A percentile compares a stretch with the other conserved stretches of the same genome.
Conservation (phyloP, 2,797 vertebrate genomes). For the Characodon lateralis region DNA sequence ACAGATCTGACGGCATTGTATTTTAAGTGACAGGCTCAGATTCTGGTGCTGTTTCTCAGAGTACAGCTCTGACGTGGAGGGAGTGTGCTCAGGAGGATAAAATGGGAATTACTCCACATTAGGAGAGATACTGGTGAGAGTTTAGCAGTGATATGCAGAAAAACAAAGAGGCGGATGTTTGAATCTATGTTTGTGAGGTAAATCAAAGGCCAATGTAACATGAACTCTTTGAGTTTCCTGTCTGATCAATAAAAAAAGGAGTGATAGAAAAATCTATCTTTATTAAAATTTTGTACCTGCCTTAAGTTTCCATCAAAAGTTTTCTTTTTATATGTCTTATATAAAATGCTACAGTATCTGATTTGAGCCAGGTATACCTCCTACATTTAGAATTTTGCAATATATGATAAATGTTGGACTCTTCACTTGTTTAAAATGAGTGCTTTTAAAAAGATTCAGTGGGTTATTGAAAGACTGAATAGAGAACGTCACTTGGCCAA, state of each 20-base stretch:
- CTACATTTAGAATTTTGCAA: not conserved
- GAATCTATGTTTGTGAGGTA: slow-evolving; percentile 29
- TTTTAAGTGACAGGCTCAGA: slow-evolving; percentile 86
- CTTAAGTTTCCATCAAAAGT: not conserved
- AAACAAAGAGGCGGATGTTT: slow-evolving; percentile 38
- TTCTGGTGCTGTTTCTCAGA: slow-evolving; percentile 74
- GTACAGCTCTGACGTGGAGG: slow-evolving; percentile 72
- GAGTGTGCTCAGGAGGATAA: slow-evolving; percentile 47
- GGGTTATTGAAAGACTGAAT: too few relatives aligned
- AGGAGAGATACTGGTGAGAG: slow-evolving; percentile 54
- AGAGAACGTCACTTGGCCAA: too few relatives aligned
- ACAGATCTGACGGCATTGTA: slow-evolving; percentile 87
- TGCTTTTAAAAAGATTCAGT: not conserved
- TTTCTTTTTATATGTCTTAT: not conserved
- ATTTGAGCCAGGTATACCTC: not conserved
- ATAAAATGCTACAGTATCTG: not conserved
- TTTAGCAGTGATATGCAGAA: slow-evolving; percentile 37
- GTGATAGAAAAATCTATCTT: slow-evolving; percentile 26
- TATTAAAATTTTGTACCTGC: slow-evolving; percentile 24
- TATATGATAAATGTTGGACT: not conserved
- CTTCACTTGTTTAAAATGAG: not conserved
- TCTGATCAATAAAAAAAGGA: slow-evolving; percentile 6
- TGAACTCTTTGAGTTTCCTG: not conserved
- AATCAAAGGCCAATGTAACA: slow-evolving; percentile 43
- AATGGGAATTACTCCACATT: slow-evolving; percentile 66